phyloP scores from a whole-genome alignment of 2,113 vertebrate genomes.

The Enhydra lutris region DNA sequence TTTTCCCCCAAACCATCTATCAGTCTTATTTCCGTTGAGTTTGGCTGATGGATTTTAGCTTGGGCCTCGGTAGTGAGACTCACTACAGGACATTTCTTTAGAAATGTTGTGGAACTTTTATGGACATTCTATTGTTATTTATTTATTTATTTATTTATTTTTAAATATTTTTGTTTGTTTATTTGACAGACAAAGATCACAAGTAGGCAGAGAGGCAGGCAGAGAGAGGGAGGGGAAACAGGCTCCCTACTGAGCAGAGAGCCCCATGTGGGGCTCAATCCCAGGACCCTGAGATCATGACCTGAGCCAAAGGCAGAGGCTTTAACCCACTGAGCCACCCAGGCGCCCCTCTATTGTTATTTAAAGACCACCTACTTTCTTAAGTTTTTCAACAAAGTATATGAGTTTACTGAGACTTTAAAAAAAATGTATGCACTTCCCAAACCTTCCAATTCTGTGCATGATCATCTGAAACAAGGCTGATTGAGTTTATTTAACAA shows the following conservation, averaged over 20 bases:
- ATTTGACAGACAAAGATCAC: too few species aligned
- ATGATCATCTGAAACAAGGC: neutral
- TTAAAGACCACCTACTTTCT: neutral
- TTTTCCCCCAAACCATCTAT: neutral
- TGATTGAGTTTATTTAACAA: slow-evolving; percentile 28
- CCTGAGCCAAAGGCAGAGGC: too few species aligned
- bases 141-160: too few species aligned
- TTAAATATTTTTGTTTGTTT: too few species aligned
- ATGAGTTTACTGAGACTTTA: neutral
- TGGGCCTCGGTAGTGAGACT: neutral
- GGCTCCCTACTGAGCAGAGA: too few species aligned
- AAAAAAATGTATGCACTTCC: neutral
- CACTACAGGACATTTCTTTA: neutral
- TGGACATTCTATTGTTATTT: neutral
- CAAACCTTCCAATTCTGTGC: neutral
- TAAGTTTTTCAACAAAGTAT: neutral
- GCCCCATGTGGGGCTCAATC: too few species aligned
- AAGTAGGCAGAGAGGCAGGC: too few species aligned
- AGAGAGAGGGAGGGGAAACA: too few species aligned
- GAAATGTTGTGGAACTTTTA: neutral
- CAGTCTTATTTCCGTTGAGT: neutral
- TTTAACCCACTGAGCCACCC: too few species aligned
- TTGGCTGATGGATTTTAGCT: neutral
- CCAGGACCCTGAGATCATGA: too few species aligned
- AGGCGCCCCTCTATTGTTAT: neutral